A percentile compares a stretch with the other conserved stretches of the same genome.
Evolutionary conservation across 2,113 vertebrate species (phyloP).

Genomic region (Porphyrio hochstetteri): DNA sequence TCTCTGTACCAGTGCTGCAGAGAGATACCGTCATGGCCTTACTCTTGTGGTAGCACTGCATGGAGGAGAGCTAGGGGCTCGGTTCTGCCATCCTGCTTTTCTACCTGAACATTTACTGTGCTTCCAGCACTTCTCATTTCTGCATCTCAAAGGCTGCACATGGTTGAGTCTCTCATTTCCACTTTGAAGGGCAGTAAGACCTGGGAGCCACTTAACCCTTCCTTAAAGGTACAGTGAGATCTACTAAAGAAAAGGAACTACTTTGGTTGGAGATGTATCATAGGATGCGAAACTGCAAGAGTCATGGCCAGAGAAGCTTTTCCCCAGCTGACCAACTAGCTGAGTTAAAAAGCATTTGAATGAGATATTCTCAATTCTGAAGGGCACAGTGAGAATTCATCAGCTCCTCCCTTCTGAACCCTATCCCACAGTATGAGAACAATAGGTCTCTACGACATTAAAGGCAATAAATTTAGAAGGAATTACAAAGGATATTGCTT

Average conservation of each 20-base stretch:
- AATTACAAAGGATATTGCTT: constrained; percentile 4
- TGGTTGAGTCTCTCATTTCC: neutral
- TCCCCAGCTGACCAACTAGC: neutral
- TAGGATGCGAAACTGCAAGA: neutral
- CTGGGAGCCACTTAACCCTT: neutral
- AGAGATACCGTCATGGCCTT: rapidly evolving
- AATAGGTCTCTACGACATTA: neutral
- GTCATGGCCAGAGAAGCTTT: neutral
- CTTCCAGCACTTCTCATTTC: neutral
- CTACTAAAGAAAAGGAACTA: neutral
- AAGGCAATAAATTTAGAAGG: neutral
- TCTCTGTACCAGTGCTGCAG: neutral
- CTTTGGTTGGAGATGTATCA: neutral
- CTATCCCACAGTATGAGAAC: neutral
- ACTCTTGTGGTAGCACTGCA: neutral
- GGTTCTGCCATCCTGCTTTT: neutral
- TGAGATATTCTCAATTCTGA: neutral
- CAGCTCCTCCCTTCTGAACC: neutral
- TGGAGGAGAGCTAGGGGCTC: neutral
- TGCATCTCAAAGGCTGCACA: neutral
- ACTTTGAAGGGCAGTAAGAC: neutral
- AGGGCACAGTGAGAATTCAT: neutral
- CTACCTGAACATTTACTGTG: neutral
- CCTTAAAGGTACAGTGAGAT: neutral
- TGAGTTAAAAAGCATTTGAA: neutral